Conservation (phyloP, 2,888 invertebrate species). For the Eudasyphora cyanicolor region DNA sequence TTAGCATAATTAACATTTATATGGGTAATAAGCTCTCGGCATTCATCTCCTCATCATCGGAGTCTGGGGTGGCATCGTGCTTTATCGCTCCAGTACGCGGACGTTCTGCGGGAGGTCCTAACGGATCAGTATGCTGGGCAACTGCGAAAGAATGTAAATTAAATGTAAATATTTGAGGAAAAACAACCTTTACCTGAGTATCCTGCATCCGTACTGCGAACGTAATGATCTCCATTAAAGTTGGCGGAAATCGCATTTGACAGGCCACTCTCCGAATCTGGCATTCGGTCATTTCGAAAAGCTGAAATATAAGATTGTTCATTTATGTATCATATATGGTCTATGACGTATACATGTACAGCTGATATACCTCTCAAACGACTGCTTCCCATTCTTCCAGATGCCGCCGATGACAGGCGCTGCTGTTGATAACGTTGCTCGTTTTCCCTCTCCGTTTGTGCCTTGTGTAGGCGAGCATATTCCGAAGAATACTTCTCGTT, state of each 20-base stretch:
- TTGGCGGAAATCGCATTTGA: constrained; percentile 62
- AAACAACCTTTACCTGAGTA: constrained; percentile 48
- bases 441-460: constrained; percentile 74
- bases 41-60: constrained; percentile 79
- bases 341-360: neutral
- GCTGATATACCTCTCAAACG: constrained; percentile 70
- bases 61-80: constrained; percentile 73
- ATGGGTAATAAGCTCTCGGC: constrained; percentile 78
- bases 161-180: neutral
- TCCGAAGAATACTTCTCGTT: constrained; percentile 89
- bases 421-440: constrained; percentile 75
- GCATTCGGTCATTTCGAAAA: constrained; percentile 66
- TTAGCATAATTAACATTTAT: constrained; percentile 65
- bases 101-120: constrained; percentile 78
- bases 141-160: constrained; percentile 16
- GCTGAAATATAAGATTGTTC: constrained; percentile 52
- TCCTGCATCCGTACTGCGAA: constrained; percentile 52
- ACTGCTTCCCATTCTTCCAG: constrained; percentile 68
- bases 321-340: neutral
- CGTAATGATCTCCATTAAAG: constrained; percentile 68
- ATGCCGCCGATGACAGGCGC: constrained; percentile 72
- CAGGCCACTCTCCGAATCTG: constrained; percentile 65
- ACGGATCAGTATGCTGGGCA: constrained; percentile 76
- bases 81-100: constrained; percentile 78
- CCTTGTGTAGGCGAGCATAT: constrained; percentile 85